These are phyloP conservation scores for Lymantria dispar DNA, from an alignment of 2,888 invertebrate genomes.

Conservation along the genomic window DNA sequence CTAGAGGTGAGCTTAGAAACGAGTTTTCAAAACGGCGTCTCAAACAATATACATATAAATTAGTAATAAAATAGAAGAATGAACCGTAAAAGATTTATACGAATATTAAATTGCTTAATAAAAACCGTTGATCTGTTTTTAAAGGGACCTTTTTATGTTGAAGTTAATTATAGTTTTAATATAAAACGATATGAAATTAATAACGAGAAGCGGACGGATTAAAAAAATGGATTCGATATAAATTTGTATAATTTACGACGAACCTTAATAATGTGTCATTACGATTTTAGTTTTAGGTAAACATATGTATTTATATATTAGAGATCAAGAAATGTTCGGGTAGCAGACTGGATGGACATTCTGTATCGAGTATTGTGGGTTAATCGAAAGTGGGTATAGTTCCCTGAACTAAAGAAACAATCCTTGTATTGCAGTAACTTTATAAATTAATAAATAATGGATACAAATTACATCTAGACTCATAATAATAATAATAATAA, in stretches of 20 bases:
- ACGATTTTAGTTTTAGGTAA: slow-evolving; percentile 31
- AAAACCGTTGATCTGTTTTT: slow-evolving; percentile 63
- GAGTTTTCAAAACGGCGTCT: slow-evolving; percentile 17
- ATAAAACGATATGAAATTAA: slow-evolving; percentile 74
- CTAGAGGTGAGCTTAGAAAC: slow-evolving; percentile 18
- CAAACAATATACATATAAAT: slow-evolving; percentile 43
- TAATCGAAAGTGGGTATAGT: too few relatives aligned
- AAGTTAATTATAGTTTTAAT: slow-evolving; percentile 77
- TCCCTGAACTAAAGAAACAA: too few relatives aligned
- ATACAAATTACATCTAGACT: too few relatives aligned
- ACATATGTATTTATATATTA: too few relatives aligned
- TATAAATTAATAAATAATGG: too few relatives aligned
- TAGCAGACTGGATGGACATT: too few relatives aligned
- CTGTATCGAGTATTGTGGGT: too few relatives aligned
- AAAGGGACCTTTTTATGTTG: slow-evolving; percentile 65
- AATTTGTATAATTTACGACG: slow-evolving; percentile 72
- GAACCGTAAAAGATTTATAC: slow-evolving; percentile 62
- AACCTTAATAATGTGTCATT: slow-evolving; percentile 57
- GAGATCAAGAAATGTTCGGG: too few relatives aligned
- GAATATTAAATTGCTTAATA: slow-evolving; percentile 67
- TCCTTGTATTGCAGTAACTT: too few relatives aligned
- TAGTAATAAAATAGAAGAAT: slow-evolving; percentile 63
- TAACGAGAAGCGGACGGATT: slow-evolving; percentile 66
- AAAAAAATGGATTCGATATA: slow-evolving; percentile 69
- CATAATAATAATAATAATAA: too few relatives aligned